phyloP scores from a whole-genome alignment of 2,888 invertebrate species.

The Rambutsinella grinnellia region DNA sequence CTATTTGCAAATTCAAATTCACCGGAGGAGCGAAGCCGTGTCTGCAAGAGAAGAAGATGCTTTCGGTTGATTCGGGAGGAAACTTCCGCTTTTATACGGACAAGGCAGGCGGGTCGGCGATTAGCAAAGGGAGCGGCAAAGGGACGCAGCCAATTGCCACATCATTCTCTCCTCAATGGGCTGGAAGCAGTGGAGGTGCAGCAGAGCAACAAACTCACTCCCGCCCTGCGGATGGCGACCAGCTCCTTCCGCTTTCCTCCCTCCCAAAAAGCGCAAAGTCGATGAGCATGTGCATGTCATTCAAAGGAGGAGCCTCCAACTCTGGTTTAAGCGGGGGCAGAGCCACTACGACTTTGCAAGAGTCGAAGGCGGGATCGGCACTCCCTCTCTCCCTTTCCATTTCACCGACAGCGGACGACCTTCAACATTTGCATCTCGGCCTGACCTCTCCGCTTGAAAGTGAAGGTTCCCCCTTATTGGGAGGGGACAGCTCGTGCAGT shows the following conservation, averaged over 20 bases:
- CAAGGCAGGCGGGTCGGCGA: conserved; percentile 39
- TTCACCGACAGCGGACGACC: conserved; percentile 41
- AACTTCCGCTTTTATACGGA: conserved; percentile 83
- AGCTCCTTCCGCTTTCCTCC: conserved; percentile 47
- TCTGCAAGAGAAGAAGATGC: conserved; percentile 91
- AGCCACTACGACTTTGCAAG: not conserved
- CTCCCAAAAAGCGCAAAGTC: conserved; percentile 65
- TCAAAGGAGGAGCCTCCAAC: conserved; percentile 6
- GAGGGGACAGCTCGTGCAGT: conserved; percentile 70
- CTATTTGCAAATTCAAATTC: conserved; percentile 94
- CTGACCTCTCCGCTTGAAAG: not conserved
- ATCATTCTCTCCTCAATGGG: not conserved
- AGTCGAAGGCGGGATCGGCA: conserved; percentile 15
- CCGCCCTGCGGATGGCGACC: conserved; percentile 16
- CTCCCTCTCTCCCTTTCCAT: conserved; percentile 20
- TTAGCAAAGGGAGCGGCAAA: conserved; percentile 5
- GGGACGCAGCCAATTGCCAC: conserved; percentile 4
- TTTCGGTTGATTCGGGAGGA: conserved; percentile 90
- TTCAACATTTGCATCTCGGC: conserved; percentile 32
- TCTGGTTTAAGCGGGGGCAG: not conserved
- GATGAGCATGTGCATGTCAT: conserved; percentile 65
- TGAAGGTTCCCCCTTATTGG: conserved; percentile 68
- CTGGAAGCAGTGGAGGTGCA: not conserved
- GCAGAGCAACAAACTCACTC: not conserved
- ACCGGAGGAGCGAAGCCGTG: conserved; percentile 91